Conservation (phyloP, 2,797 vertebrate genomes). For the Cyprinella venusta region DNA sequence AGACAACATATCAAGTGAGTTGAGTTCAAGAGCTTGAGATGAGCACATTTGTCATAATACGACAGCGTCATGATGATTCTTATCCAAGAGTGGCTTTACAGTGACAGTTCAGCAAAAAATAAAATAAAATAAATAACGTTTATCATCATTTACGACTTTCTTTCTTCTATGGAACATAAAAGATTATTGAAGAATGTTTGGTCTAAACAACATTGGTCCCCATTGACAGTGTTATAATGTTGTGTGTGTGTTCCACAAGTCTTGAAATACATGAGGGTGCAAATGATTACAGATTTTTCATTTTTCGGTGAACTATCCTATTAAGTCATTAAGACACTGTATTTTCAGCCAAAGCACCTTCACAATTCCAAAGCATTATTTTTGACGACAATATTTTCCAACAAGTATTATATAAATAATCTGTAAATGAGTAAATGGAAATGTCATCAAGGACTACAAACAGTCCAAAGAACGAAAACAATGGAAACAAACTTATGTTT, state of each 20-base stretch:
- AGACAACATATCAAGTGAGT: constrained; percentile 27
- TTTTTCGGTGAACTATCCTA: not conserved
- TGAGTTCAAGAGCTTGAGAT: not conserved
- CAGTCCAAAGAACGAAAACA: not conserved
- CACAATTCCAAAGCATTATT: not conserved
- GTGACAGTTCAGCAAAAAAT: too few relatives aligned
- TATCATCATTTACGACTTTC: not conserved
- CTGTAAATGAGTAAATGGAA: not conserved
- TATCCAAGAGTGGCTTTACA: not conserved
- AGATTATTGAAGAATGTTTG: not conserved
- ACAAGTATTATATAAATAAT: not conserved
- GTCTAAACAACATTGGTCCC: not conserved
- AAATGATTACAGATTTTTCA: not conserved
- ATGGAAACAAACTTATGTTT: not conserved
- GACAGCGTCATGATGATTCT: not conserved
- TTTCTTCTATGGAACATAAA: not conserved
- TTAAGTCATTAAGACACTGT: not conserved
- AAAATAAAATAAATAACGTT: too few relatives aligned
- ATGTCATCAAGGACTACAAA: not conserved
- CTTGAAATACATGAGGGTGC: not conserved
- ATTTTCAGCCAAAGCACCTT: not conserved
- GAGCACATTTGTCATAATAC: not conserved
- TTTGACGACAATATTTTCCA: not conserved
- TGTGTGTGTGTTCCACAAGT: not conserved
- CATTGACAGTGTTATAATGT: not conserved